Evolutionary conservation across 2,888 invertebrate genomes (phyloP).

Genomic region (Sicus ferrugineus): DNA sequence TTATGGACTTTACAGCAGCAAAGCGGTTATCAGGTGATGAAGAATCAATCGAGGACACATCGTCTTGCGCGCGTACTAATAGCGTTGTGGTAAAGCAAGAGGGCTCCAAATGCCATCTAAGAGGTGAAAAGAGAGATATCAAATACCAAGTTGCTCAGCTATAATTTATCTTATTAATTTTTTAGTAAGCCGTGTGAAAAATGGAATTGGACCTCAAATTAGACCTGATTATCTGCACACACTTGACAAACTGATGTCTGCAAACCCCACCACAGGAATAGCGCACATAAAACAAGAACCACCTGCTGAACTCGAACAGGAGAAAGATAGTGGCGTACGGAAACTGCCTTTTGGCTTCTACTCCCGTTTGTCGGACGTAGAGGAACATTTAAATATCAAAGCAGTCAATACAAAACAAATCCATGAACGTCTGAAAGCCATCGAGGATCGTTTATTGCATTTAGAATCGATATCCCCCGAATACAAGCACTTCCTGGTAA

Average conservation of each 20-base stretch:
- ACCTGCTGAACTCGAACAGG: neutral
- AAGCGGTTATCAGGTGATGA: neutral
- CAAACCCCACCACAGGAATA: slow-evolving; percentile 2
- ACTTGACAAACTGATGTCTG: slow-evolving; percentile 65
- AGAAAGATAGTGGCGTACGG: neutral
- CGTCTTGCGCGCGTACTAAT: slow-evolving; percentile 79
- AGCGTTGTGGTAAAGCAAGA: slow-evolving; percentile 75
- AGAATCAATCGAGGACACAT: slow-evolving; percentile 51
- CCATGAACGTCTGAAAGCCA: slow-evolving; percentile 73
- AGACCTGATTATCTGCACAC: slow-evolving; percentile 63
- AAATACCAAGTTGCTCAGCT: neutral
- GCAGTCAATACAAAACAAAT: slow-evolving; percentile 71
- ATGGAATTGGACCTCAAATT: slow-evolving; percentile 76
- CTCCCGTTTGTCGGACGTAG: slow-evolving; percentile 73
- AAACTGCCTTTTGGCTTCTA: slow-evolving; percentile 66
- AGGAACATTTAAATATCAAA: slow-evolving; percentile 67
- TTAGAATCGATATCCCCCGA: slow-evolving; percentile 83
- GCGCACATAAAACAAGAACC: slow-evolving; percentile 36
- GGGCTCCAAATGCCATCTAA: slow-evolving; percentile 81
- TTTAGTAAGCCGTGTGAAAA: slow-evolving; percentile 74
- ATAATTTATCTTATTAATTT: neutral
- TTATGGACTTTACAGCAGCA: slow-evolving; percentile 76
- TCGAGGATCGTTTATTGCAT: slow-evolving; percentile 78
- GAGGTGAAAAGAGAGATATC: slow-evolving; percentile 67
- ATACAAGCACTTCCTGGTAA: slow-evolving; percentile 75